Base-by-base conservation (phyloP, 2,797 vertebrate genomes). In the Typhlichthys subterraneus region DNA sequence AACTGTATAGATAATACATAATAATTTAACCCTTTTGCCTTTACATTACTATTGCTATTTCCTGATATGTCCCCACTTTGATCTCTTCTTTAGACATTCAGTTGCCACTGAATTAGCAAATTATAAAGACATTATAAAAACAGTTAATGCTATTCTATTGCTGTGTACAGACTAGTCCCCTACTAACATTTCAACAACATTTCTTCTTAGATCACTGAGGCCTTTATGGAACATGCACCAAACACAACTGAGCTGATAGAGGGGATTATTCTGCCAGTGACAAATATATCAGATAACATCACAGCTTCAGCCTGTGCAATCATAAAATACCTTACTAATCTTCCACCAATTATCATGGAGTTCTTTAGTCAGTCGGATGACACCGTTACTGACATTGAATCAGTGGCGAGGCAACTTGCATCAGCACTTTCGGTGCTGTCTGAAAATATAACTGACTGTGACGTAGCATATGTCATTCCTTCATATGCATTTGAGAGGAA, bases 241-340 rank as follows among this genome's bases (percentile, higher is more conserved):
- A 9, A 57, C 7, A 4, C 0, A 1, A 0, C 31, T 1, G 0
- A 65, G 42, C 33, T 17, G 1, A 23, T 57, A 1, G 2, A 57
- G 0, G 86, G 82, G 57, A 75, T 89, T 57, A 72, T 47, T 5
- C 12, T 76, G 42, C 73, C 72, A 0, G 53, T 53, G 4, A 51
- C 38, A 53, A 81, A 86, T 51, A 2, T 1, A 49, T 57, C 17
- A 0, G 14, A 46, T 11, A 54, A 67, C 15, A 59, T 75, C 58
- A 10, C 12, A 10, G 2, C 5, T 10, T 83, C 87, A 1, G 5
- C 63, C 49, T 77, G 73, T 47, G 60, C 61, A 31, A 85, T 88
- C 64, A 23, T 0, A 0, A 6, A 46, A 14, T 82, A 79, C 73
- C 63, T 90, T 0, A 0, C 11, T 6, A n/a, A 59, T 12, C 50